These are phyloP conservation scores for Borostomias antarcticus DNA, from an alignment of 2,797 vertebrate species.

Conservation along the genomic window DNA sequence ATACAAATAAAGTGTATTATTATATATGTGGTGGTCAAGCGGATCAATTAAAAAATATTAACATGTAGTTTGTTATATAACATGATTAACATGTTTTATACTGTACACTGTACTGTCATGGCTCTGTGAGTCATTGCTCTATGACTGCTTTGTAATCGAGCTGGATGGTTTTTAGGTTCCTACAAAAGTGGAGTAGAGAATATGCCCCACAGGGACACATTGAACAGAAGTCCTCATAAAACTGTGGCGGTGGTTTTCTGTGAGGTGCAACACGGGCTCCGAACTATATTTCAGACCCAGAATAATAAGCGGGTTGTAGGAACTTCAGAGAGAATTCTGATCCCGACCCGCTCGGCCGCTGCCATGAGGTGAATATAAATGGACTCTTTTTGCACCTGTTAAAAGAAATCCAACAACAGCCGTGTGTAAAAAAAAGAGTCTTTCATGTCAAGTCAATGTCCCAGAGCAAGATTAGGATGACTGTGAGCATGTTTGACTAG, in stretches of 20 bases:
- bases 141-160: neutral
- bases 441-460: conserved; percentile 84
- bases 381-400: conserved; percentile 38
- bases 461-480: conserved; percentile 83
- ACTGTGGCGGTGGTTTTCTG: neutral
- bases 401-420: conserved; percentile 52
- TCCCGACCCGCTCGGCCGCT: conserved; percentile 20
- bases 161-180: neutral
- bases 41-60: too few relatives aligned
- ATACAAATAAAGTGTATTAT: too few relatives aligned
- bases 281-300: conserved; percentile 26
- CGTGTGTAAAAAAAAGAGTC: conserved; percentile 73
- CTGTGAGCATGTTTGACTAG: conserved; percentile 84
- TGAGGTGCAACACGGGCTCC: neutral
- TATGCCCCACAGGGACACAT: neutral
- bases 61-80: too few relatives aligned
- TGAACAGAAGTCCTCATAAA: neutral
- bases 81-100: conserved; percentile 28
- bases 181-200: neutral
- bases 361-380: conserved; percentile 26
- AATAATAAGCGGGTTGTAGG: conserved; percentile 25
- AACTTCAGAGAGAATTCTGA: conserved; percentile 26
- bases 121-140: conserved; percentile 13
- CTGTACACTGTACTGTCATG: conserved; percentile 34
- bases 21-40: too few relatives aligned